These are phyloP conservation scores for Botia kubotai DNA, from an alignment of 2,797 vertebrate genomes.

Conservation along the genomic window DNA sequence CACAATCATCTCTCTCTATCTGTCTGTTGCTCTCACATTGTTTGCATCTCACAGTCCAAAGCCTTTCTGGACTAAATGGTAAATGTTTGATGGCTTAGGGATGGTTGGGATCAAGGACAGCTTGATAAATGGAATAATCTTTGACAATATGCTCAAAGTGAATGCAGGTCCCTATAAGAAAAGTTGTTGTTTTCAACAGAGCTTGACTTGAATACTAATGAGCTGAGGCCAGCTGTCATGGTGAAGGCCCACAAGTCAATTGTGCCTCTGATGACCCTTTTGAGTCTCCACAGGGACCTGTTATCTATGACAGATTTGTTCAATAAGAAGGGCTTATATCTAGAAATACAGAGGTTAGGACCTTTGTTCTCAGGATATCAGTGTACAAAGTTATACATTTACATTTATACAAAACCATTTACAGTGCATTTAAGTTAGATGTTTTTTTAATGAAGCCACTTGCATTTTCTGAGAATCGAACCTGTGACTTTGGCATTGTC, in stretches of 20 bases:
- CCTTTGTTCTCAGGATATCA: slow-evolving; percentile 19
- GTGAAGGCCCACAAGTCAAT: slow-evolving; percentile 56
- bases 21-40: slow-evolving; percentile 52
- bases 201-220: slow-evolving; percentile 60
- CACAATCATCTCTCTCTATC: slow-evolving; percentile 48
- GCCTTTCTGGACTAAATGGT: slow-evolving; percentile 62
- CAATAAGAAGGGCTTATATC: neutral
- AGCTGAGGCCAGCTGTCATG: slow-evolving; percentile 58
- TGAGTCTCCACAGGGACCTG: slow-evolving; percentile 30
- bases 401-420: neutral
- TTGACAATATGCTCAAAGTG: slow-evolving; percentile 68
- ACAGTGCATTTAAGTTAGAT: neutral
- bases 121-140: slow-evolving; percentile 69
- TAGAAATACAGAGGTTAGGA: neutral
- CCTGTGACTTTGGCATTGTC: neutral
- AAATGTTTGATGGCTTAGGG: slow-evolving; percentile 66
- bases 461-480: neutral
- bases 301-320: slow-evolving; percentile 22
- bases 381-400: neutral
- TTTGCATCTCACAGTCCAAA: slow-evolving; percentile 21
- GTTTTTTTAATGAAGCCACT: neutral
- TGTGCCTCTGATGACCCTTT: slow-evolving; percentile 52
- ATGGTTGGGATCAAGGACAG: slow-evolving; percentile 57
- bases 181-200: slow-evolving; percentile 47
- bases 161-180: slow-evolving; percentile 47